Evolutionary conservation across 2,888 invertebrate genomes (phyloP).

Genomic region (Catotricha subobsoleta): DNA sequence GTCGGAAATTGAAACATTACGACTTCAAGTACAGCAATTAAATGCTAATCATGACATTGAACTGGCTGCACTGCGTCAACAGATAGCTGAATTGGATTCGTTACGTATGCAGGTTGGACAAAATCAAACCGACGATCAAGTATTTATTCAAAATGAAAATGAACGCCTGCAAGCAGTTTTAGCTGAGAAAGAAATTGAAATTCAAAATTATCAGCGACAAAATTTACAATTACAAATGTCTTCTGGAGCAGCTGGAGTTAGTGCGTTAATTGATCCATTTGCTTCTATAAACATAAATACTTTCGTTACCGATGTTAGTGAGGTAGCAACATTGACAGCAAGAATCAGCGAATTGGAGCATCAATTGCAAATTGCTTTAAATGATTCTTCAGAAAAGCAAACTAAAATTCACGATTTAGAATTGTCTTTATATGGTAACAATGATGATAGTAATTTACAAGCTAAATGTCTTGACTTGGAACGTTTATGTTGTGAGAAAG

Average conservation of each 20-base stretch:
- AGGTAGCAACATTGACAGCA: not conserved
- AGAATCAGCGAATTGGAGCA: not conserved
- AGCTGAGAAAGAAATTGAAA: conserved; percentile 33
- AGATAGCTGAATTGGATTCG: conserved; percentile 23
- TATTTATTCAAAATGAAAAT: conserved; percentile 35
- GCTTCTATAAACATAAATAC: not conserved
- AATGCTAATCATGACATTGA: conserved; percentile 26
- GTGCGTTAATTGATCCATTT: too few species aligned
- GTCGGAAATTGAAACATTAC: conserved; percentile 26
- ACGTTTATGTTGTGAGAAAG: conserved; percentile 1
- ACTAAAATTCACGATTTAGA: not conserved
- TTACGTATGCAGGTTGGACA: conserved; percentile 25
- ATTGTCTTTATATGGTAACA: not conserved
- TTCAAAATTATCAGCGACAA: conserved; percentile 26
- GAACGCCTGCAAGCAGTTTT: conserved; percentile 36
- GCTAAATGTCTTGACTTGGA: not conserved
- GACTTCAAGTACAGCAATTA: conserved; percentile 23
- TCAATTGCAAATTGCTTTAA: not conserved
- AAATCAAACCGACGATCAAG: conserved; percentile 30
- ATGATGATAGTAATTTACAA: not conserved
- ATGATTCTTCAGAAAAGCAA: not conserved
- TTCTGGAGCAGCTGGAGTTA: conserved; percentile 12
- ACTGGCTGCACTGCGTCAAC: conserved; percentile 21
- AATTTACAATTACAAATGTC: conserved; percentile 24
- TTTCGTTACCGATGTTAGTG: not conserved